Base-by-base conservation (phyloP, 2,888 invertebrate genomes). In the Spilarctia lutea region DNA sequence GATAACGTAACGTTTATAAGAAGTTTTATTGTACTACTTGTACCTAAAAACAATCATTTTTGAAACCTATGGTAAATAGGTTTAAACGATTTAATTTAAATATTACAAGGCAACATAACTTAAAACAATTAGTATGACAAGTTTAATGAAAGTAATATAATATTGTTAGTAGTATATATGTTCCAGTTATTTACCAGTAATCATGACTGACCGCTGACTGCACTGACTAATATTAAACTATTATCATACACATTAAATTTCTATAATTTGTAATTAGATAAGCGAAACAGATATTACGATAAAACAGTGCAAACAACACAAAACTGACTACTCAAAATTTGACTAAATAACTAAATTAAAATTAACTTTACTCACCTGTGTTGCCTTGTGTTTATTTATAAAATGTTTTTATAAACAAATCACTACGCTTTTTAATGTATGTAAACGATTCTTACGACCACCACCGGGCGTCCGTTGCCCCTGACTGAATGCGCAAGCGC, bases 401-500 rank as follows among this genome's bases (percentile, higher is more conserved):
- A 70, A 48, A 35, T 27, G 20, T 27, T 48, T 35, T 39, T n/a
- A 24, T 72, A n/a, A 56, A 67, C 39, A 74, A 65, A 10, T 68
- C 79, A 75, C 77, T 60, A 52, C 72, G 66, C 66, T 65, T 71
- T 76, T 60, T 27, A 30, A 67, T 30, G 30, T 56, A 67, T 20
- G 1, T 39, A 27, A 10, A 42, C 45, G 69, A 35, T 30, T 20
- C 56, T 45, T 20, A 72, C 85, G 75, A 79, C 85, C 82, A 69
- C 69, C 68, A 77, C 75, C 76, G 68, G 73, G 70, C 85, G 76
- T 60, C 65, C 79, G 75, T 85, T 87, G 89, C 83, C 85, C 85
- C 79, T 84, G 83, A 91, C 90, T 91, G 85, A 80, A 72, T 80
- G 85, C 82, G 81, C 80, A 78, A 75, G 83, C 82, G 76, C 73